Conservation (phyloP, 2,797 vertebrate genomes). For the Danionella dracula region DNA sequence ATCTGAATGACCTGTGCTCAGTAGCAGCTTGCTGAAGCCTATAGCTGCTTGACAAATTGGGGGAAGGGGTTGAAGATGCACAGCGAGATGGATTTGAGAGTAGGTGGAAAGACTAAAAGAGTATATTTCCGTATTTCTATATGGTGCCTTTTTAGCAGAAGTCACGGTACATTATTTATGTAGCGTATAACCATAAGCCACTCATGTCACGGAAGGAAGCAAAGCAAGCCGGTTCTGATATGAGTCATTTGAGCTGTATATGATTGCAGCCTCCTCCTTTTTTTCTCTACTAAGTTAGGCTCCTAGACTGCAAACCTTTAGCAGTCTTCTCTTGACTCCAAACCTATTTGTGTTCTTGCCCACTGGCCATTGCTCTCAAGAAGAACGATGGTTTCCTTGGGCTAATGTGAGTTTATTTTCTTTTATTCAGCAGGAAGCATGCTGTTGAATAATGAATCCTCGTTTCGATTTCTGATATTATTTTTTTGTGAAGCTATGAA, state of each 20-base stretch:
- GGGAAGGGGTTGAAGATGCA: background rate
- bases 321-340: background rate
- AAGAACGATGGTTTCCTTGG: background rate
- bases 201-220: no score
- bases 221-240: no score
- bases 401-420: background rate
- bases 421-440: background rate
- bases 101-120: background rate
- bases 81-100: background rate
- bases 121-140: background rate
- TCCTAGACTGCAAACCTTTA: background rate
- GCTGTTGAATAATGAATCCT: background rate
- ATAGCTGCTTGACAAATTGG: background rate
- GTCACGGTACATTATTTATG: no score
- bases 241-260: constrained; percentile 5
- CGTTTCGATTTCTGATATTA: background rate
- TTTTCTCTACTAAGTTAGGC: background rate
- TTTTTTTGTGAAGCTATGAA: no score
- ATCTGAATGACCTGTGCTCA: constrained; percentile 4
- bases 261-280: background rate
- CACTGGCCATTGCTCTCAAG: background rate
- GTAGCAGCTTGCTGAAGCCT: background rate
- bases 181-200: no score
- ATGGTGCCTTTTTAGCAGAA: background rate
- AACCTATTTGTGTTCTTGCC: background rate